Evolutionary conservation across 2,797 vertebrate genomes (phyloP).

Genomic region (Chelonia mydas): DNA sequence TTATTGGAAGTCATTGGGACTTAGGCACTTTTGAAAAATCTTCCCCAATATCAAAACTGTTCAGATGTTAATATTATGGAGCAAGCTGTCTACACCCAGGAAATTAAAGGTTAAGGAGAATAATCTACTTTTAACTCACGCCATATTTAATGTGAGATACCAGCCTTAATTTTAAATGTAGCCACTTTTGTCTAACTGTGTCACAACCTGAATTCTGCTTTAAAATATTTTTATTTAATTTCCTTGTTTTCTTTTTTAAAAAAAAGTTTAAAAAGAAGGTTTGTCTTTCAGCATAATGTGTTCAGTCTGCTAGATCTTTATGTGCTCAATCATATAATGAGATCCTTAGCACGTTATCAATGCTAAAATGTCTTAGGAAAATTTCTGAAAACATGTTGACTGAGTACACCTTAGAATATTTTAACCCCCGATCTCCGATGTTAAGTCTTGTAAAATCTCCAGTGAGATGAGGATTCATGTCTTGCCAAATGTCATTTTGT

Average conservation of each 20-base stretch:
- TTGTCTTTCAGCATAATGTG: not conserved
- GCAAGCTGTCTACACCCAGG: not conserved
- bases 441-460: slow-evolving; percentile 40
- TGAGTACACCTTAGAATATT: not conserved
- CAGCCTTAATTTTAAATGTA: not conserved
- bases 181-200: not conserved
- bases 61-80: slow-evolving; percentile 3
- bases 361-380: not conserved
- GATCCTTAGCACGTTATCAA: not conserved
- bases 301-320: slow-evolving; percentile 9
- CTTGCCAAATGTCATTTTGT: slow-evolving; percentile 36
- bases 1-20: not conserved
- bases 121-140: not conserved
- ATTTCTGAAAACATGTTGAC: not conserved
- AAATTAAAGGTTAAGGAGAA: not conserved
- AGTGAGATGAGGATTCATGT: not conserved
- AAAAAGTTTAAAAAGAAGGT: not conserved
- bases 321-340: not conserved
- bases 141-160: slow-evolving; percentile 8
- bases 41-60: not conserved
- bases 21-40: slow-evolving; percentile 21
- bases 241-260: not conserved
- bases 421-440: slow-evolving; percentile 12
- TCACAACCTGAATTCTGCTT: not conserved
- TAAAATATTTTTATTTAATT: slow-evolving; percentile 1